Evolutionary conservation across 2,888 invertebrate species (phyloP).

Genomic region (Drosophila paramelanica): DNA sequence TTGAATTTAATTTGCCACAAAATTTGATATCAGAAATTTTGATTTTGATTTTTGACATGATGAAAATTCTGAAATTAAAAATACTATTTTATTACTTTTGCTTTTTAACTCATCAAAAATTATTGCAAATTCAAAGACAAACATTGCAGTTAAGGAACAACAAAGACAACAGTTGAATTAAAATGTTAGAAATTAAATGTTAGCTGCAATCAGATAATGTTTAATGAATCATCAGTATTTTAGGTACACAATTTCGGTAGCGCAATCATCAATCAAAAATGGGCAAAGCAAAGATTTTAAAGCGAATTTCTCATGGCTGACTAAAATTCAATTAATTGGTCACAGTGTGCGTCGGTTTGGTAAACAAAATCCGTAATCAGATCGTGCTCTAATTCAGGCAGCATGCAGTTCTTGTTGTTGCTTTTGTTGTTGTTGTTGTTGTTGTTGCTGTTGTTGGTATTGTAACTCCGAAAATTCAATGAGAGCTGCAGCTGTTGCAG

Average conservation of each 20-base stretch:
- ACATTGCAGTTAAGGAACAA: not conserved
- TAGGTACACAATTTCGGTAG: not conserved
- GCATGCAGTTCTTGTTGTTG: constrained; percentile 42
- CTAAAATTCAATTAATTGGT: constrained; percentile 66
- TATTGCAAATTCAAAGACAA: not conserved
- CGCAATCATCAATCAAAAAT: constrained; percentile 44
- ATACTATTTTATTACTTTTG: too few relatives aligned
- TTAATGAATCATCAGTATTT: constrained; percentile 13
- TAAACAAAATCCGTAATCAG: constrained; percentile 68
- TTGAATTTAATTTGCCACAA: too few relatives aligned
- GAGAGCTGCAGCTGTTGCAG: constrained; percentile 50
- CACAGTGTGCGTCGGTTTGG: constrained; percentile 65
- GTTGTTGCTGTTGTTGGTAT: constrained; percentile 25
- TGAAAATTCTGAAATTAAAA: too few relatives aligned
- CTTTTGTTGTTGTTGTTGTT: constrained; percentile 27
- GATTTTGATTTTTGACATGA: too few relatives aligned
- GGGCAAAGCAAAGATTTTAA: constrained; percentile 33
- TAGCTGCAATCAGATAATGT: constrained; percentile 1
- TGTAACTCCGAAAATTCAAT: constrained; percentile 36
- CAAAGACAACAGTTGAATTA: not conserved
- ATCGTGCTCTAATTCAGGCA: constrained; percentile 69
- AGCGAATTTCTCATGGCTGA: constrained; percentile 37
- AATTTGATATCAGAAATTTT: too few relatives aligned
- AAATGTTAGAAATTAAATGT: not conserved
- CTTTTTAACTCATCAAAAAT: too few relatives aligned